A percentile compares a stretch with the other conserved stretches of the same genome.
Conservation (phyloP, 2,797 vertebrate species). For the Sylvia borin region DNA sequence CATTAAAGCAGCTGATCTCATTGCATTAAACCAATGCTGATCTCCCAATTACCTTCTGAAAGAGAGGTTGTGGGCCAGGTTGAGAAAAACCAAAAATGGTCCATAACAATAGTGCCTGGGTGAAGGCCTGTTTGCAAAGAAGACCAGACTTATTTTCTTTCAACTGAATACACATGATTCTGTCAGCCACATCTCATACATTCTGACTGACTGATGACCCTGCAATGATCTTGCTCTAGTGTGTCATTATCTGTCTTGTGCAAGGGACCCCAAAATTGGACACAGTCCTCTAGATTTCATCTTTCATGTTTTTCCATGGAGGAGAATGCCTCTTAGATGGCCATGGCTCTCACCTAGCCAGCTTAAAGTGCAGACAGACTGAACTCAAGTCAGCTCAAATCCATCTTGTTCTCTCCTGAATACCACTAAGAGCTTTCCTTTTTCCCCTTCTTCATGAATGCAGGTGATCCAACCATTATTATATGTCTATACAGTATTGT, state of each 20-base stretch:
- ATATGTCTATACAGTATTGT: background rate
- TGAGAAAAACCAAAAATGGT: background rate
- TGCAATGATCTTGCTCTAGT: background rate
- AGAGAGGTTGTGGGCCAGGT: background rate
- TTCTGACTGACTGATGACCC: background rate
- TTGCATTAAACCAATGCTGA: background rate
- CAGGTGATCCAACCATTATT: background rate
- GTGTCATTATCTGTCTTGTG: background rate
- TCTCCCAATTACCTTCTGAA: background rate
- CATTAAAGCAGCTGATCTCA: background rate
- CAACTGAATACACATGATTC: background rate
- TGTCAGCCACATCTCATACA: background rate
- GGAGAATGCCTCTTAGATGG: background rate
- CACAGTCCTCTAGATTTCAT: background rate
- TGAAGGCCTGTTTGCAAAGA: background rate
- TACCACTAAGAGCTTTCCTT: background rate
- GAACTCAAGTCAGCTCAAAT: background rate
- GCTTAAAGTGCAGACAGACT: background rate
- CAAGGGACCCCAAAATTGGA: background rate
- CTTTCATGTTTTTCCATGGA: background rate
- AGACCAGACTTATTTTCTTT: background rate
- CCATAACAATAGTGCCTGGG: background rate
- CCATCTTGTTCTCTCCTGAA: background rate
- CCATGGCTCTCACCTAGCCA: background rate
- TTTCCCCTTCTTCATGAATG: background rate